A percentile compares a stretch with the other conserved stretches of the same genome.
These are phyloP conservation scores for Tyrannus savana DNA, from an alignment of 2,113 vertebrate genomes.

Conservation along the genomic window DNA sequence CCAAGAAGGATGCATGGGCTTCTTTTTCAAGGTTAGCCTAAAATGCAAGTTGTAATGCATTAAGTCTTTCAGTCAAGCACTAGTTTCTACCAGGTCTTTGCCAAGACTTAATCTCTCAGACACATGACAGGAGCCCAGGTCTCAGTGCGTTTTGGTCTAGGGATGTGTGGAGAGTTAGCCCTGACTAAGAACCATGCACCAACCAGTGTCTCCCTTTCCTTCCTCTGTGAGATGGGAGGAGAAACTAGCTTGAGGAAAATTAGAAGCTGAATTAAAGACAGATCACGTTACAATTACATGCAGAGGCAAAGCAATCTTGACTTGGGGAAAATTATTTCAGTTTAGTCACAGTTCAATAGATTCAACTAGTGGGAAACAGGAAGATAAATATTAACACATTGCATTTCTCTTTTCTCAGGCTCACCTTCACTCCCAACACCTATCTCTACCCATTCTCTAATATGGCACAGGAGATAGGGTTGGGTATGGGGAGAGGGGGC, in stretches of 20 bases:
- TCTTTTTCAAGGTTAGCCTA: neutral
- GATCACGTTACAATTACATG: neutral
- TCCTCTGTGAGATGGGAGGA: neutral
- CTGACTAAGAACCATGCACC: no score
- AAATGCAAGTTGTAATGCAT: neutral
- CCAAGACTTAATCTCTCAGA: neutral
- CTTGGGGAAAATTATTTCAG: neutral
- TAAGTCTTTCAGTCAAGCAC: neutral
- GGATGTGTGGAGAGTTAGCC: neutral
- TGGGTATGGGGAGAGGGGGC: neutral
- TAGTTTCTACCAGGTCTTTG: neutral
- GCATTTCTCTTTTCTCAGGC: accelerated
- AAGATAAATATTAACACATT: neutral
- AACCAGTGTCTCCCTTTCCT: accelerated
- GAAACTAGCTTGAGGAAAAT: neutral
- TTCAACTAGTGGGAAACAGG: neutral
- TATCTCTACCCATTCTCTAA: neutral
- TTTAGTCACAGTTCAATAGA: neutral
- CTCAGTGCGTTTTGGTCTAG: neutral
- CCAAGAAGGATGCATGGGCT: neutral
- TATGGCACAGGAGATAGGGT: neutral
- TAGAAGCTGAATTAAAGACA: neutral
- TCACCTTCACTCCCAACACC: neutral
- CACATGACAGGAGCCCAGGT: neutral
- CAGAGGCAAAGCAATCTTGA: neutral